Conservation (phyloP, 2,113 vertebrate species). For the Hyperoodon ampullatus region DNA sequence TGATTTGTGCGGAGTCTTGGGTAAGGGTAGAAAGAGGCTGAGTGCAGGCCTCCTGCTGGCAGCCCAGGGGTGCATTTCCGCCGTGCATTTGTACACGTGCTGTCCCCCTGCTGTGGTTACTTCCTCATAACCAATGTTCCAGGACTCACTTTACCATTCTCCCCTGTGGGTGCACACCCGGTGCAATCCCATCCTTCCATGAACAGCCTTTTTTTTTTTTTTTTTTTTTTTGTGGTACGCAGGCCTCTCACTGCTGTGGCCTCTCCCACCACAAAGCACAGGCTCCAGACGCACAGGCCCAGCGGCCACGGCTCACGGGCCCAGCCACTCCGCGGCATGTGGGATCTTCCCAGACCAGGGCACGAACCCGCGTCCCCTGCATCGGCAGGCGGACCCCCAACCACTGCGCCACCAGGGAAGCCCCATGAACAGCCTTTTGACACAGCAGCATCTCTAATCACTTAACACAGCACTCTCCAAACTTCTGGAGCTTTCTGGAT, state of each 20-base stretch:
- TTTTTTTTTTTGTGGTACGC: too few species aligned
- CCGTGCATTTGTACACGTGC: neutral
- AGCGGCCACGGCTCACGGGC: too few species aligned
- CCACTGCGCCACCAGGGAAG: too few species aligned
- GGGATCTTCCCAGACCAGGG: too few species aligned
- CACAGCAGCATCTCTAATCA: neutral
- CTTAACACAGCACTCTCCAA: neutral
- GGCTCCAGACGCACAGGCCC: too few species aligned
- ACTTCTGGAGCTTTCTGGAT: neutral
- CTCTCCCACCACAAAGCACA: too few species aligned
- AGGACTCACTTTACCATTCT: neutral
- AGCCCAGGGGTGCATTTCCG: too few species aligned
- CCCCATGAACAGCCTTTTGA: neutral
- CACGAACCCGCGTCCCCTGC: too few species aligned
- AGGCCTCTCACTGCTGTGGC: too few species aligned
- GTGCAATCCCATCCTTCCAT: neutral
- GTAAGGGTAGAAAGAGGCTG: neutral
- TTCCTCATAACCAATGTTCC: neutral
- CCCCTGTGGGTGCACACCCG: neutral
- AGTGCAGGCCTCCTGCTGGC: neutral
- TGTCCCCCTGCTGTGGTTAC: neutral
- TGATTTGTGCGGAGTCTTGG: neutral
- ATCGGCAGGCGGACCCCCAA: too few species aligned
- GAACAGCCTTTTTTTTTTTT: neutral
- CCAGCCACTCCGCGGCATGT: too few species aligned